phyloP scores from a whole-genome alignment of 1,140 invertebrate genomes.

The Thaumetopoea pityocampa region DNA sequence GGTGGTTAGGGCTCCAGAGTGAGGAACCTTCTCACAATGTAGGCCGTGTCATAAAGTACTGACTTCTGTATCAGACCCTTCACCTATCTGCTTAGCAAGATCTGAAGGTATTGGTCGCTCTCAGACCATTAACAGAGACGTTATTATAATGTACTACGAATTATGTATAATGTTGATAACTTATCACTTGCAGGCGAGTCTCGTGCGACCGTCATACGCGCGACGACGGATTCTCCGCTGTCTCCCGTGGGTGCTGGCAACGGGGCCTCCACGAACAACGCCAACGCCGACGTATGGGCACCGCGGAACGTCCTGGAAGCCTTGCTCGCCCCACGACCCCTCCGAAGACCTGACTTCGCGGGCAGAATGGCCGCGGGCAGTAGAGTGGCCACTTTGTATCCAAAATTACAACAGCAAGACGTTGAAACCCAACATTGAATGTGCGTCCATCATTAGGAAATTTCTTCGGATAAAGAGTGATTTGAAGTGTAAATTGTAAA shows the following conservation, averaged over 20 bases:
- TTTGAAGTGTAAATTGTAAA: too few species aligned
- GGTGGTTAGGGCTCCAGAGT: too few species aligned
- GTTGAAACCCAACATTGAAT: conserved; percentile 46
- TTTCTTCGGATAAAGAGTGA: too few species aligned
- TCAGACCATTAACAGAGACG: too few species aligned
- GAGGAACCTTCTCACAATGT: too few species aligned
- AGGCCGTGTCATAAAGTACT: too few species aligned
- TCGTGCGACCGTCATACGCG: conserved; percentile 83
- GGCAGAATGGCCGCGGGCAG: conserved; percentile 83
- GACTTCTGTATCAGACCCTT: too few species aligned
- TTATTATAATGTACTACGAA: too few species aligned
- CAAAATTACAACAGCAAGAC: conserved; percentile 77
- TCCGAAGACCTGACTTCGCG: conserved; percentile 84
- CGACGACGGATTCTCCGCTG: conserved; percentile 89
- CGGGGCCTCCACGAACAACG: conserved; percentile 25
- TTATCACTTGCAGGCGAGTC: conserved; percentile 51
- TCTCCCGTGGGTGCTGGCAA: conserved; percentile 78
- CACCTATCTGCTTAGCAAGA: too few species aligned
- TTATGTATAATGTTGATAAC: too few species aligned
- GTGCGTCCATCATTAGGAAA: neutral
- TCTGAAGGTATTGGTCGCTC: too few species aligned
- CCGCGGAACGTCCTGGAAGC: conserved; percentile 81
- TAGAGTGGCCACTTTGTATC: conserved; percentile 86
- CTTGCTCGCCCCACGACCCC: conserved; percentile 76
- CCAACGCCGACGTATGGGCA: conserved; percentile 62